Evolutionary conservation across 2,113 vertebrate genomes (phyloP), one percentile per base, ranked within the genome.

Genomic region (Pongo pygmaeus): DNA sequence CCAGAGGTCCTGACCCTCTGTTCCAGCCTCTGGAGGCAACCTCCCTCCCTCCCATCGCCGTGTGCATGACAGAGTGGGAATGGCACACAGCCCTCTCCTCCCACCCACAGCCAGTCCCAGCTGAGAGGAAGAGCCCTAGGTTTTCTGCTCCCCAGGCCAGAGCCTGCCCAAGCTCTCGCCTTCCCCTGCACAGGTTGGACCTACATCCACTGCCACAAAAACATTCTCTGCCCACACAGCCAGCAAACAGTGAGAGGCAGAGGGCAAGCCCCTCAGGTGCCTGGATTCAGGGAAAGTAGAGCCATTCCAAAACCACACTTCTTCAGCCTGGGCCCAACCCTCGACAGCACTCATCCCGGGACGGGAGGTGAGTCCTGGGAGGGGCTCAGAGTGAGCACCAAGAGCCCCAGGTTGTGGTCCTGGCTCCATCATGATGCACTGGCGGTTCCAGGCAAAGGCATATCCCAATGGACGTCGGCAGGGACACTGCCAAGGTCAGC

Each of bases 1-100:
- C 61, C 18, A 35, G 48, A 75, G 25, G 40, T 59, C 75, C 59
- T 57, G 38, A 84, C 16, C 13, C 43, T 79, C 74, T 88, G 59
- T 38, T 8, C 57, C 46, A 81, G 91, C 27, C 61, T 78, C 46
- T 59, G 70, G 9, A 70, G 30, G n/a, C 80, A 69, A 3, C 27
- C 1, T 12, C 20, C 11, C 0, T 0, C 2, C 5, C 0, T 9
- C 57, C 46, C 48, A 40, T 6, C 27, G 12, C 23, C 30, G 46
- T 3, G 20, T 55, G 43, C 48, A 40, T 4, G 35, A 52, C 46
- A 35, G 38, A 52, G 20, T 25, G 11, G 43, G 6, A 20, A 43
- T 3, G 25, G 50, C 48, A 35, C 17, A 22, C 0, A 61, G 25
- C n/a, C 74, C 59, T 74, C 55, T 78, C 35, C 20, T 9, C 18